Evolutionary conservation across 2,888 invertebrate genomes (phyloP).

Genomic region (Pandemis cinnamomeana): DNA sequence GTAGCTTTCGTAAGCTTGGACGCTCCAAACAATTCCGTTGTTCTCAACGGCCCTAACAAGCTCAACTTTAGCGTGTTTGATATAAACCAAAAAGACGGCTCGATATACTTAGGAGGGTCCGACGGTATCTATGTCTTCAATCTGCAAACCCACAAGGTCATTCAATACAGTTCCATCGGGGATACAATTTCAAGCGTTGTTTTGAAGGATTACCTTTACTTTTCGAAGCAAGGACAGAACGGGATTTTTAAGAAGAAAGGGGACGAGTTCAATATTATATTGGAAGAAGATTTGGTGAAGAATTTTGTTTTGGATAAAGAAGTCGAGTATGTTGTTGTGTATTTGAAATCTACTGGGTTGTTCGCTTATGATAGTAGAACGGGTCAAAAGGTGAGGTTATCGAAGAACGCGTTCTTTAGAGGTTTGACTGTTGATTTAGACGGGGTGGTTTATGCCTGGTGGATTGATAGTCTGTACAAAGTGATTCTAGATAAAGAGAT

Average conservation of each 20-base stretch:
- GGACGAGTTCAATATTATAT: conserved; percentile 59
- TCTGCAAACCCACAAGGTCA: conserved; percentile 46
- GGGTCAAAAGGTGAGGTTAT: conserved; percentile 55
- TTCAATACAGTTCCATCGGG: conserved; percentile 66
- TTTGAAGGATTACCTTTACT: conserved; percentile 68
- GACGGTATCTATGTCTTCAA: conserved; percentile 68
- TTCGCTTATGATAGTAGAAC: conserved; percentile 58
- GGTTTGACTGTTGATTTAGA: conserved; percentile 70
- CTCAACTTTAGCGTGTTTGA: conserved; percentile 74
- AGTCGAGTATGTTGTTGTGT: conserved; percentile 60
- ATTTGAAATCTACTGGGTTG: conserved; percentile 62
- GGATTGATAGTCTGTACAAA: conserved; percentile 74
- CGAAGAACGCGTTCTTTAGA: conserved; percentile 69
- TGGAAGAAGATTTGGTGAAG: conserved; percentile 60
- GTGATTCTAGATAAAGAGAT: conserved; percentile 60
- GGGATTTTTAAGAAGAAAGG: conserved; percentile 67
- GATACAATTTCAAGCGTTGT: conserved; percentile 65
- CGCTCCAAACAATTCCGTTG: conserved; percentile 49
- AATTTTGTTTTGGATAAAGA: conserved; percentile 70
- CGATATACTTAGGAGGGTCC: conserved; percentile 71
- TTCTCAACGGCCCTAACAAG: conserved; percentile 55
- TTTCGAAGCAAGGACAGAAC: conserved; percentile 58
- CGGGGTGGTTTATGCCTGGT: conserved; percentile 71
- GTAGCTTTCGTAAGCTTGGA: conserved; percentile 68
- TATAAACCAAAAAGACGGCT: conserved; percentile 67